Evolutionary conservation across 2,113 vertebrate genomes (phyloP), one percentile per base, ranked within the genome.

Genomic region (Vombatus ursinus): DNA sequence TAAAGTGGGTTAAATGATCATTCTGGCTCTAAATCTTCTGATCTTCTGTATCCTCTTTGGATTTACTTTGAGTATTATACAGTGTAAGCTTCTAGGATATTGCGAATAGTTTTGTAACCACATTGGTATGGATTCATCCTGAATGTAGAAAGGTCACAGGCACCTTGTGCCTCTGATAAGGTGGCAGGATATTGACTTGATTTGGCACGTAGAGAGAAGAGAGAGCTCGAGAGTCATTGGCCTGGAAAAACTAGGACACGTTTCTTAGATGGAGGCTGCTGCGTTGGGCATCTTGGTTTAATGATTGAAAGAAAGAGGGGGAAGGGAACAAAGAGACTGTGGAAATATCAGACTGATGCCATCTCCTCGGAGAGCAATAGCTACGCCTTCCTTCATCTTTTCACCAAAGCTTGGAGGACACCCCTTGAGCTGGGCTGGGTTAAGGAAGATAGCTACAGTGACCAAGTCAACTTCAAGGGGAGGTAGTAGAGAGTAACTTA

Each of bases 201-300:
- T 89, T 94, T 95, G 91, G 92, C 97, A 90, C 95, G 92, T 94
- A 52, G 8, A 49, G 57, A 94, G 49, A 92, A 92, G 90, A 92
- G 53, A 96, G 51, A 77, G 54, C 77, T 0, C 0, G 10, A 89
- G 92, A 97, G 93, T 89, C 51, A 49, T 93, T 94, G 95, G 47
- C 68, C 92, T 68, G 53, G 96, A 96, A 97, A 84, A 97, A 96
- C 50, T 50, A 61, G 96, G 96, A 96, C 94, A 96, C 68, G 44
- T 44, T 84, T 84, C 68, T 84, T 84, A 44, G n/a, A 84, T 84
- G 68, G 68, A 84, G n/a, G n/a, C 68, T 84, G 16, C 91, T 97
- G 92, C 95, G 93, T 96, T 93, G 2, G 91, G 90, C 37, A 11
- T 89, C 54, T 16, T 84, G 11, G 92, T 37, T 94, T 95, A 95